Evolutionary conservation across 2,797 vertebrate species (phyloP).

Genomic region (Poecilia wingei): DNA sequence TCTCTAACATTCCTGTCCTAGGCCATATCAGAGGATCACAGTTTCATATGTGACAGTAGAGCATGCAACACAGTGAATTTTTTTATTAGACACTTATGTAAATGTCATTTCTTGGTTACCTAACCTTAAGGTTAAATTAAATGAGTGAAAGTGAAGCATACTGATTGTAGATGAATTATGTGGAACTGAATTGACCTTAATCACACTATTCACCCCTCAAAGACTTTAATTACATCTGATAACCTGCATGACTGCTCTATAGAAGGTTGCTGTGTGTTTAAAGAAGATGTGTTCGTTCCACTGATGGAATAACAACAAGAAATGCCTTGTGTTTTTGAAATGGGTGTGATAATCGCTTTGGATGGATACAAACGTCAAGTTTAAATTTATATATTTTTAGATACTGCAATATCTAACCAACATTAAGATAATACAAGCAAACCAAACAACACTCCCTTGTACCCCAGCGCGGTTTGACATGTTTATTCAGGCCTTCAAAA

Average conservation of each 20-base stretch:
- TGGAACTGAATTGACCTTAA: background rate
- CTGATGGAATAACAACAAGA: background rate
- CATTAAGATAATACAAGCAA: constrained; percentile 47
- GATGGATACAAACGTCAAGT: background rate
- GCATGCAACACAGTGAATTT: background rate
- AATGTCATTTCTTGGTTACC: background rate
- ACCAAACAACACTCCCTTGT: constrained; percentile 44
- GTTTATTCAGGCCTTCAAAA: constrained; percentile 74
- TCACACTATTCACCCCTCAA: background rate
- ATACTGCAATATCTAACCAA: constrained; percentile 47
- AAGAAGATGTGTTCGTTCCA: background rate
- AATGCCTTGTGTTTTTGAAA: background rate
- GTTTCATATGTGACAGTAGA: background rate
- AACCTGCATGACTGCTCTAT: background rate
- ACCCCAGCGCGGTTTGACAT: constrained; percentile 50
- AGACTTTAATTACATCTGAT: background rate
- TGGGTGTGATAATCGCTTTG: background rate
- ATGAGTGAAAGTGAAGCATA: background rate
- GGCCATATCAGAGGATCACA: background rate
- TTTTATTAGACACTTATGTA: background rate
- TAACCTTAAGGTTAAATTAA: background rate
- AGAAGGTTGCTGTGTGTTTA: background rate
- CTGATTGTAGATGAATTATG: background rate
- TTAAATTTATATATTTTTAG: background rate
- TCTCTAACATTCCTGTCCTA: background rate